Conservation (phyloP, 2,797 vertebrate species). For the Astyanax mexicanus region DNA sequence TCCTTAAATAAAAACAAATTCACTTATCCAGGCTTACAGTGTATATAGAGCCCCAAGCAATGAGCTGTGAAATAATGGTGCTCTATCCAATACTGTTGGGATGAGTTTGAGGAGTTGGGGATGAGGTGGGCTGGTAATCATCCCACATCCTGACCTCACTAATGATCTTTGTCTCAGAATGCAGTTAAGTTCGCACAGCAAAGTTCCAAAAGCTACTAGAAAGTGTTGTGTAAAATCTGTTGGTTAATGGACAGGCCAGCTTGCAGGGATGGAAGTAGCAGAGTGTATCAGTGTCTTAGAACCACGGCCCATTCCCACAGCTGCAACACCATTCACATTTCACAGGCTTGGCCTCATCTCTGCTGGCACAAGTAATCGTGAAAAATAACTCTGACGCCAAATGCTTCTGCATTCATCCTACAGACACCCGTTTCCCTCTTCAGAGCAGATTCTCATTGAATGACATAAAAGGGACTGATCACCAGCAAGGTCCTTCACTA, state of each 20-base stretch:
- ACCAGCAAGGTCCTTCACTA: slow-evolving; percentile 19
- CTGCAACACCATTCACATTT: slow-evolving; percentile 39
- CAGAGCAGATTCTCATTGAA: slow-evolving; percentile 31
- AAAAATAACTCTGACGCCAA: slow-evolving; percentile 33
- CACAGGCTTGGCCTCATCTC: slow-evolving; percentile 44
- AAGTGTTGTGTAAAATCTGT: too few species aligned
- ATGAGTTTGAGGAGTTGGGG: too few species aligned
- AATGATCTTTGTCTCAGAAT: too few species aligned
- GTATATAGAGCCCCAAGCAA: too few species aligned
- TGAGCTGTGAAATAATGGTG: too few species aligned
- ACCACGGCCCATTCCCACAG: slow-evolving; percentile 36
- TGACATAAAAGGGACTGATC: slow-evolving; percentile 46
- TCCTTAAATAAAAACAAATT: too few species aligned
- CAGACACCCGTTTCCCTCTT: slow-evolving; percentile 37
- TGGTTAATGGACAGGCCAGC: slow-evolving; percentile 1
- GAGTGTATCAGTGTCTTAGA: slow-evolving; percentile 8
- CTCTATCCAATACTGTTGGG: too few species aligned
- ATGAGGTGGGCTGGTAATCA: too few species aligned
- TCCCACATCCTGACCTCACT: too few species aligned
- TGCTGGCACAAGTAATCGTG: slow-evolving; percentile 32
- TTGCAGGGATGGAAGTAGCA: slow-evolving; percentile 3
- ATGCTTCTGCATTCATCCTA: slow-evolving; percentile 25
- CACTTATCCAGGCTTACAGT: too few species aligned
- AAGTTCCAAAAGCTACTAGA: too few species aligned
- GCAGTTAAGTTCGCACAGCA: too few species aligned